A percentile compares a stretch with the other conserved stretches of the same genome.
phyloP scores from a whole-genome alignment of 2,797 vertebrate genomes.

The Melanogrammus aeglefinus region DNA sequence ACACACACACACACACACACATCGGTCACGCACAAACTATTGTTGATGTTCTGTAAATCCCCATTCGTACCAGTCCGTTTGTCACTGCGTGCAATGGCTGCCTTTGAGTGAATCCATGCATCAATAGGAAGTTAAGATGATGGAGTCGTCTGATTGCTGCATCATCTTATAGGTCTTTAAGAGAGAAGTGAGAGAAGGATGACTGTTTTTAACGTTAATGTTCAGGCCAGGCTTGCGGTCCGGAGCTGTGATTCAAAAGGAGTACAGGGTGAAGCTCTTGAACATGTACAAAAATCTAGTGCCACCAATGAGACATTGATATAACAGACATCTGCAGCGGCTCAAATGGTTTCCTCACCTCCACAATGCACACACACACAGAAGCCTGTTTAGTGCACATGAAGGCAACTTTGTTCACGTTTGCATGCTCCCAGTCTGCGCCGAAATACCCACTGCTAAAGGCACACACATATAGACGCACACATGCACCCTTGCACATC shows the following conservation, averaged over 20 bases:
- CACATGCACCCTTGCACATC: not conserved
- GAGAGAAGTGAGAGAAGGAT: no score
- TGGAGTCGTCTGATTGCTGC: constrained; percentile 20
- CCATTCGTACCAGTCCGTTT: not conserved
- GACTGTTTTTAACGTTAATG: no score
- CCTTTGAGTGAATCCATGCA: constrained; percentile 23
- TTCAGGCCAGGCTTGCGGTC: no score
- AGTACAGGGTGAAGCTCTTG: constrained; percentile 17
- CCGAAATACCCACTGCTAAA: not conserved
- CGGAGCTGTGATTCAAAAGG: not conserved
- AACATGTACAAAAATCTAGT: constrained; percentile 8
- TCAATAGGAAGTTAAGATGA: constrained; percentile 21
- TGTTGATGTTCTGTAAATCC: not conserved
- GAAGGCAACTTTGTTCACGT: not conserved
- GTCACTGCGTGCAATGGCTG: constrained; percentile 14
- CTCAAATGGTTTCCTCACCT: constrained; percentile 23
- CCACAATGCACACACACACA: constrained; percentile 10
- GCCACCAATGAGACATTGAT: constrained; percentile 3
- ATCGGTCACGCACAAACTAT: constrained; percentile 4
- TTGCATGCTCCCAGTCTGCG: no score
- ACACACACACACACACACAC: constrained; percentile 10
- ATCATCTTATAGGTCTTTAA: constrained; percentile 4
- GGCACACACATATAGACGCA: not conserved
- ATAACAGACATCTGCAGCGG: constrained; percentile 21
- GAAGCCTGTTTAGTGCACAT: not conserved